Evolutionary conservation across 2,797 vertebrate species (phyloP).

Genomic region (Caiman crocodilus): DNA sequence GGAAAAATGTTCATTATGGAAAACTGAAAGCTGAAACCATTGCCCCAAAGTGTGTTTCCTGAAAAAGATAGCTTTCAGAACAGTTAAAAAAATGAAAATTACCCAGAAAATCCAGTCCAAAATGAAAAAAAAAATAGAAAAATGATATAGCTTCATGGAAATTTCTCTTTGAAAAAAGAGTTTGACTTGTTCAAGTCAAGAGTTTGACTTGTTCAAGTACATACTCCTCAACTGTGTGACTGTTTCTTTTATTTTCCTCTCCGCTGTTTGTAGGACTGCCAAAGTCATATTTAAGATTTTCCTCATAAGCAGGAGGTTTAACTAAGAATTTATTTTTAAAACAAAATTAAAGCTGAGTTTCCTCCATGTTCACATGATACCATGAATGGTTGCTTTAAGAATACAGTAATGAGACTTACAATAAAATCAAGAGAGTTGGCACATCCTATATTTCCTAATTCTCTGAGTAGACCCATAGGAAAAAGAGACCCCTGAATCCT

Average conservation of each 20-base stretch:
- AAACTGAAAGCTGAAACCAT: not conserved
- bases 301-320: not conserved
- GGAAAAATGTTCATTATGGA: not conserved
- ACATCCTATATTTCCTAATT: not conserved
- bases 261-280: not conserved
- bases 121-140: no score
- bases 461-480: not conserved
- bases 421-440: not conserved
- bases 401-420: not conserved
- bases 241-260: not conserved
- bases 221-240: not conserved
- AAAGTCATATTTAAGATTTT: not conserved
- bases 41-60: no score
- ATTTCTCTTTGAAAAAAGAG: not conserved
- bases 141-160: fast-evolving
- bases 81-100: not conserved
- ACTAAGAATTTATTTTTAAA: not conserved
- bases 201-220: not conserved
- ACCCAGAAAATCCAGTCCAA: not conserved
- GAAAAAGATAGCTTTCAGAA: no score
- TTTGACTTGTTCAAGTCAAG: not conserved
- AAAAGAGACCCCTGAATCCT: not conserved
- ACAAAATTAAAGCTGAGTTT: not conserved
- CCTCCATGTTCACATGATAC: not conserved
- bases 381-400: not conserved